Conservation (phyloP, 1,140 invertebrate genomes). For the Meloidogyne floridensis region DNA sequence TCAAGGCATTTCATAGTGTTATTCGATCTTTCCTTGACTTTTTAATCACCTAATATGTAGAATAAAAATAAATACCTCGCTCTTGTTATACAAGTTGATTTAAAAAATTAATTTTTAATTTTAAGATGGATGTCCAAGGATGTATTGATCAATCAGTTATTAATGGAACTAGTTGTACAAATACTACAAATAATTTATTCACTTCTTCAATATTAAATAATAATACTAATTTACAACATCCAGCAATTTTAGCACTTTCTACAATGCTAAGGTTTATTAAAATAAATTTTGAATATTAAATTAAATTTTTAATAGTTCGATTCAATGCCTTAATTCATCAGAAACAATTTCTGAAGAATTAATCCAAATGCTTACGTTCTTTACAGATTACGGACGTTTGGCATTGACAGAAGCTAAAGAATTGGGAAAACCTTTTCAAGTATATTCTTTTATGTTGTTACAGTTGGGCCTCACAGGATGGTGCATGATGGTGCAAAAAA, state of each 20-base stretch:
- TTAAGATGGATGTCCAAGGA: constrained; percentile 90
- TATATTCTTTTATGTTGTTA: constrained; percentile 35
- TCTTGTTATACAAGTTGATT: no score
- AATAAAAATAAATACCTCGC: no score
- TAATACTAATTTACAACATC: constrained; percentile 65
- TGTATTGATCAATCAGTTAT: constrained; percentile 79
- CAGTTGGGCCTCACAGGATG: no score
- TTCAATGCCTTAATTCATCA: constrained; percentile 71
- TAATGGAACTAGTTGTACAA: not conserved
- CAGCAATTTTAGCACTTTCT: constrained; percentile 77
- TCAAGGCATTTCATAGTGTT: no score
- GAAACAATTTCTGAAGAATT: constrained; percentile 71
- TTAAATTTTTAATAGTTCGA: constrained; percentile 69
- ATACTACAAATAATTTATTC: constrained; percentile 76
- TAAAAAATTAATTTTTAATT: no score
- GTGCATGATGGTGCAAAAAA: no score
- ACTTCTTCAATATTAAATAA: not conserved
- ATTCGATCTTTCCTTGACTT: no score
- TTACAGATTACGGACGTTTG: constrained; percentile 94
- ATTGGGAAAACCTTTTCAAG: constrained; percentile 78
- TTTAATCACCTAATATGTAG: no score
- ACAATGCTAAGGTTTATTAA: constrained; percentile 70
- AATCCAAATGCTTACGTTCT: constrained; percentile 73
- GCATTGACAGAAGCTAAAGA: constrained; percentile 82
- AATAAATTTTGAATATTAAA: constrained; percentile 70